Conservation (phyloP, 2,888 invertebrate genomes). For the Cheilosia urbana region DNA sequence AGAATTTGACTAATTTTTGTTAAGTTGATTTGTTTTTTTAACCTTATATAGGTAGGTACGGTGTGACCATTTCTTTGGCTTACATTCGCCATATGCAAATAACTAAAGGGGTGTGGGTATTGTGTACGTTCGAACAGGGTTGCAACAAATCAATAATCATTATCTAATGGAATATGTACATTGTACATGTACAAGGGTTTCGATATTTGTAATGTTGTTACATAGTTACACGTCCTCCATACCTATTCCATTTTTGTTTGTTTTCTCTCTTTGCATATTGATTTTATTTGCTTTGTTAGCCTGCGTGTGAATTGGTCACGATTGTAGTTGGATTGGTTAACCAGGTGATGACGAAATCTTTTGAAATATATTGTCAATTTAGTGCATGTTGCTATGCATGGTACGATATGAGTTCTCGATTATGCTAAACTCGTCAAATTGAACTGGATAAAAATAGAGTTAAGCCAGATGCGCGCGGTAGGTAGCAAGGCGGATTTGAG, state of each 20-base stretch:
- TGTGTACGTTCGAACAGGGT: not conserved
- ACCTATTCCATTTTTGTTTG: not conserved
- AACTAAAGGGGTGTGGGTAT: not conserved
- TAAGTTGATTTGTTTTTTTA: not conserved
- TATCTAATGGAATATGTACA: slow-evolving; percentile 2
- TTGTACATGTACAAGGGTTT: not conserved
- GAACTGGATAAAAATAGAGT: too few species aligned
- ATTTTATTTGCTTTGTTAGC: not conserved
- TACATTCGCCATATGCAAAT: not conserved
- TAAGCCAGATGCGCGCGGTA: too few species aligned
- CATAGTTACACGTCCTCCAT: slow-evolving; percentile 4
- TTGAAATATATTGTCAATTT: not conserved
- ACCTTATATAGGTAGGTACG: not conserved
- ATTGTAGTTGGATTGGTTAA: not conserved
- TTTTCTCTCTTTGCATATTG: not conserved
- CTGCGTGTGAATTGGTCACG: not conserved
- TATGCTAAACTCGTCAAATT: too few species aligned
- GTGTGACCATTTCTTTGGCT: too few species aligned
- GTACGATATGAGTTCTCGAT: too few species aligned
- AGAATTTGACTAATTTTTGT: not conserved
- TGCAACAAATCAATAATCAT: slow-evolving; percentile 5
- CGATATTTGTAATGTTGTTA: slow-evolving; percentile 2
- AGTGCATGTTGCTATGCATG: too few species aligned
- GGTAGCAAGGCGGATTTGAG: too few species aligned
- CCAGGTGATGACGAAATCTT: not conserved